Base-by-base conservation (phyloP, 2,888 invertebrate species). In the Syrista parreyssii region DNA sequence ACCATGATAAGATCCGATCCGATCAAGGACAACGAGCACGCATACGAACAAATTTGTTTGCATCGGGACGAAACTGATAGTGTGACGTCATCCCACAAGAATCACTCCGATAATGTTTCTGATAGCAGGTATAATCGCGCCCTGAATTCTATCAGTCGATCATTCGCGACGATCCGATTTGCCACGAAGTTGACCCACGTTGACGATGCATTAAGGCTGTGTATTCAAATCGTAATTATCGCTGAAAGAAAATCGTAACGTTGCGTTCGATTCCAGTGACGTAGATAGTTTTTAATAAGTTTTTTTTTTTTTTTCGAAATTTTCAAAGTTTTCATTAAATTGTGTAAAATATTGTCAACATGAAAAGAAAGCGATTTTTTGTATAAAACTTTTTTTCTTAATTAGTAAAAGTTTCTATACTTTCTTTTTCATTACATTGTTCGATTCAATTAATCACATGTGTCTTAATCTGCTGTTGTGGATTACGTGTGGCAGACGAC, bases 11-110 rank as follows among this genome's bases (percentile, higher is more conserved):
- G 86, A 77, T 84, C 89, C 75, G 89, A 89, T 35, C 82, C 85
- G 75, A 82, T 84, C 81, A 87, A 88, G 85, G 87, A 90, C 84
- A 84, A 82, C 34, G 91, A 91, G 71, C 91, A 91, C 82, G 90
- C 91, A 77, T 91, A 91, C 84, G 91, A 91, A 80, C 91, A 91
- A 84, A 91, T 91, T 81, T 89, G 89, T 82, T 78, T 88, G 73
- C 86, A 87, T 73, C 88, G 88, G 74, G 89, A 89, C 36, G 89
- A 88, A 73, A 85, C 84, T 76, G 86, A 86, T 74, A 88, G 86
- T 80, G 86, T 86, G 55, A 86, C 84, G 74, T 82, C 85, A 35
- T 82, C 84, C 9, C 85, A 86, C 69, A 89, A 89, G 78, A 89
- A 89, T 78, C 68, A 81, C 68, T 82, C 84, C 35, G 89, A 89